Conservation (phyloP, 2,113 vertebrate genomes). For the Amphilophus citrinellus region DNA sequence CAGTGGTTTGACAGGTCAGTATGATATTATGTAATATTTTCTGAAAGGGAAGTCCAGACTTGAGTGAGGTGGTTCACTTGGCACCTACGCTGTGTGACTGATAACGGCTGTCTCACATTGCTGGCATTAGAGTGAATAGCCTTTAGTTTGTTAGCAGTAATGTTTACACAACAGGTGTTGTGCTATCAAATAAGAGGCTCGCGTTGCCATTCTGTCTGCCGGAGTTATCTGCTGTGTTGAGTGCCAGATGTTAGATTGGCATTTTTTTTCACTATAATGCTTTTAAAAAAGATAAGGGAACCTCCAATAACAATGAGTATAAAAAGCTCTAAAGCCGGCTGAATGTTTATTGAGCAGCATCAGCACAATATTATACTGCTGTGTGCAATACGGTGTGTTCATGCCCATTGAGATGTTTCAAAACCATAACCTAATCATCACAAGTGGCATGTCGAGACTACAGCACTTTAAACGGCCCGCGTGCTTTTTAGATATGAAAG, state of each 20-base stretch:
- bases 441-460: neutral
- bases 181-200: neutral
- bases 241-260: constrained; percentile 28
- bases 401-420: neutral
- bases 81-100: constrained; percentile 12
- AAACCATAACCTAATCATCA: neutral
- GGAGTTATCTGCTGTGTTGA: constrained; percentile 19
- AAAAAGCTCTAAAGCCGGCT: constrained; percentile 8
- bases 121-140: neutral
- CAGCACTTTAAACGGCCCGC: neutral
- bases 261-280: neutral
- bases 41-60: neutral
- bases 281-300: constrained; percentile 6
- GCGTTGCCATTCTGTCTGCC: constrained; percentile 19
- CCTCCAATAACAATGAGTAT: constrained; percentile 11
- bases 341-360: constrained; percentile 13
- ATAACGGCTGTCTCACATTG: constrained; percentile 12
- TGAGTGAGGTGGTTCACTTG: constrained; percentile 5
- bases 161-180: constrained; percentile 27
- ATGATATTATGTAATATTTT: neutral
- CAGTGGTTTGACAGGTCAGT: constrained; percentile 2
- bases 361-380: neutral
- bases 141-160: constrained; percentile 3
- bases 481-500: neutral
- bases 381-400: neutral